Conservation (phyloP, 2,113 vertebrate species). For the Myrmophylax atrothorax region DNA sequence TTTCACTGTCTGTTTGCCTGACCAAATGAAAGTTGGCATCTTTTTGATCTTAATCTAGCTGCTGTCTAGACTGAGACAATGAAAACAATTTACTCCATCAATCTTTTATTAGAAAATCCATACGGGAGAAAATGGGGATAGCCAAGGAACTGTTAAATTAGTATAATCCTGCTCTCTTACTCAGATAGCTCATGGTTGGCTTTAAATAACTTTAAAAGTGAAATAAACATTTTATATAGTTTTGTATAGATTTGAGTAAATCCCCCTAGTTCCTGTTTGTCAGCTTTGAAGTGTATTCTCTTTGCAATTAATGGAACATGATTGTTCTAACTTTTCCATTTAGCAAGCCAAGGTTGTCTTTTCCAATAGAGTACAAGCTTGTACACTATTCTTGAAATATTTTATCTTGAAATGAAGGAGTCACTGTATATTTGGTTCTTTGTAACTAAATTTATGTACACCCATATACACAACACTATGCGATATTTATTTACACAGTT, state of each 20-base stretch:
- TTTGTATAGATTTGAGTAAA: not conserved
- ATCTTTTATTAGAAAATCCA: not conserved
- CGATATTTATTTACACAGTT: not conserved
- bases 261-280: not conserved
- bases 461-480: not conserved
- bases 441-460: not conserved
- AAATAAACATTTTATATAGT: not conserved
- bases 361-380: not conserved
- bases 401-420: not conserved
- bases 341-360: not conserved
- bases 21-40: not conserved
- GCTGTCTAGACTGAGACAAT: constrained; percentile 63
- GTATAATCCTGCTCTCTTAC: not conserved
- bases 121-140: not conserved
- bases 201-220: not conserved
- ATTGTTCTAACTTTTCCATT: not conserved
- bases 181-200: not conserved
- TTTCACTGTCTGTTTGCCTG: not conserved
- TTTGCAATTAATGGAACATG: not conserved
- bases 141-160: not conserved
- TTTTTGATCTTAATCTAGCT: constrained; percentile 50
- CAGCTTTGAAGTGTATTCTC: not conserved
- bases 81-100: constrained; percentile 33
- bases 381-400: not conserved
- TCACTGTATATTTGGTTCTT: not conserved